Percentiles rank a stretch among this genome's conserved stretches.
phyloP scores from a whole-genome alignment of 2,888 invertebrate species.

The Caradrina kadenii region DNA sequence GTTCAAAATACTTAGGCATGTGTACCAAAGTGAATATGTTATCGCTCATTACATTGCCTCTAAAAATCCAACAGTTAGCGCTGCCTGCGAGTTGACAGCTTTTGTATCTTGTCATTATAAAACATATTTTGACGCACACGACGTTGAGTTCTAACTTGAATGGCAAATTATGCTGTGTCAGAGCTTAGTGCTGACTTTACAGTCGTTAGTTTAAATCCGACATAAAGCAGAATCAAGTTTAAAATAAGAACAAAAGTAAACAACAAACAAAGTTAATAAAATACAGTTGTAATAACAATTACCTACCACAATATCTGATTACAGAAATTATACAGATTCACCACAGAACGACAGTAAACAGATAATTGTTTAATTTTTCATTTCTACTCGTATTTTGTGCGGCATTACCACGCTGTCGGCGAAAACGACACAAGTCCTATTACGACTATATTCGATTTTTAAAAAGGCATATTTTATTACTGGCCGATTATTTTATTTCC shows the following conservation, averaged over 20 bases:
- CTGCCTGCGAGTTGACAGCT: too few species aligned
- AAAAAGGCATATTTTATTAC: constrained; percentile 13
- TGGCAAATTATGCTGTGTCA: too few species aligned
- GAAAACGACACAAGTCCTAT: constrained; percentile 21
- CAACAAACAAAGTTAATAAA: constrained; percentile 44
- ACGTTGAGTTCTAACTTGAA: too few species aligned
- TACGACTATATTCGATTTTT: constrained; percentile 10
- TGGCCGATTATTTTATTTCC: neutral
- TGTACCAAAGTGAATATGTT: too few species aligned
- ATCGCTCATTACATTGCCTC: too few species aligned
- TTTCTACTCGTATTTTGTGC: constrained; percentile 36
- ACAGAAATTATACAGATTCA: constrained; percentile 58
- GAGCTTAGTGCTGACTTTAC: too few species aligned
- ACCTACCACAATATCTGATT: constrained; percentile 53
- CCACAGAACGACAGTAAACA: constrained; percentile 47
- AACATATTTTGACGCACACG: too few species aligned
- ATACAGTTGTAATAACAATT: constrained; percentile 47
- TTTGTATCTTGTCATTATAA: too few species aligned
- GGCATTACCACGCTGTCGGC: constrained; percentile 16
- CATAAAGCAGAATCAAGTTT: neutral
- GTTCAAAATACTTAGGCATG: too few species aligned
- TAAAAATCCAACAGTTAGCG: too few species aligned
- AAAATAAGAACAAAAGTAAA: constrained; percentile 37
- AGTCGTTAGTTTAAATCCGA: too few species aligned
- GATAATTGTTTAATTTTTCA: constrained; percentile 66